These are phyloP conservation scores for Creontiades dilutus DNA, from an alignment of 2,888 invertebrate genomes.

Conservation along the genomic window DNA sequence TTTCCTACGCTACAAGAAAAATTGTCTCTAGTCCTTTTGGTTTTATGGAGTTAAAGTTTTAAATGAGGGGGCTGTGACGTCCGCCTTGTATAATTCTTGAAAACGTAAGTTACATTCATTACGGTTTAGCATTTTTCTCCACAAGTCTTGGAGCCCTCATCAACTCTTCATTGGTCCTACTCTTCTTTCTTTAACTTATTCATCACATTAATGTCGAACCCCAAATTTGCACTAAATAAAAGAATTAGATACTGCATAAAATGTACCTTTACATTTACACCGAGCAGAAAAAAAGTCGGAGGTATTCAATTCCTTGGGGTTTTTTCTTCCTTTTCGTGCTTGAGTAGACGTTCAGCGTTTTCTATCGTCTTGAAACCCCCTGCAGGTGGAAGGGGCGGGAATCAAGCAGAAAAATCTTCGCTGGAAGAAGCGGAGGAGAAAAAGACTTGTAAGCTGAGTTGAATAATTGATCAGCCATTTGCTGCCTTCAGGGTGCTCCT, in stretches of 20 bases:
- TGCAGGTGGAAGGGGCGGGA: background rate
- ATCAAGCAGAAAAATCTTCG: constrained; percentile 48
- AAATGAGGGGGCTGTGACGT: too few species aligned
- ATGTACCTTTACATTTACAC: background rate
- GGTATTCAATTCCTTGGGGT: background rate
- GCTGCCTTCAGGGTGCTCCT: constrained; percentile 22
- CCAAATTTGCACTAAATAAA: too few species aligned
- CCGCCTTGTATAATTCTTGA: too few species aligned
- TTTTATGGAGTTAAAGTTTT: too few species aligned
- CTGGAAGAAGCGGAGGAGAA: background rate
- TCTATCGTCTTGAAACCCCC: background rate
- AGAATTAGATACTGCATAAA: background rate
- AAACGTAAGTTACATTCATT: too few species aligned
- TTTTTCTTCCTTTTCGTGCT: background rate
- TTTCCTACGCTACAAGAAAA: too few species aligned
- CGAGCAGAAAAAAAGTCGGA: background rate
- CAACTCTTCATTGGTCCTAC: too few species aligned
- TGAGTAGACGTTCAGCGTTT: background rate
- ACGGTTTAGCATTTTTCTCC: too few species aligned
- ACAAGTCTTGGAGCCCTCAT: too few species aligned
- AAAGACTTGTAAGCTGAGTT: constrained; percentile 52
- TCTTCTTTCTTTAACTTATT: too few species aligned
- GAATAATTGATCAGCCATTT: constrained; percentile 62
- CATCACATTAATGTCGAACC: too few species aligned
- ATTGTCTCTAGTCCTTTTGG: too few species aligned